Conservation (phyloP, 2,113 vertebrate genomes). For the Coptodon bakossiorum region DNA sequence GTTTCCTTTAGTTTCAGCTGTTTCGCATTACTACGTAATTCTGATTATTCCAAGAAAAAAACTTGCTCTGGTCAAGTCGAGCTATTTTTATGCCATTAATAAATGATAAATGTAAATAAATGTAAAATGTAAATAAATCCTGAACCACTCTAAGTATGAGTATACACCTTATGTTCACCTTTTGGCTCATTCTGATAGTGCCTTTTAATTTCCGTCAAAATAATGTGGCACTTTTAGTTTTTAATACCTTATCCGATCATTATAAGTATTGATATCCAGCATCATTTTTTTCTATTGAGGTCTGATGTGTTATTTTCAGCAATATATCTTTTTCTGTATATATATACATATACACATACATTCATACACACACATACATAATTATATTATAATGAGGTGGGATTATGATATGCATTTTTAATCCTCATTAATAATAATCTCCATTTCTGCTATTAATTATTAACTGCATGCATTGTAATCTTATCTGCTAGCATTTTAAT, state of each 20-base stretch:
- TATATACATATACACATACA: background rate
- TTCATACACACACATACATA: background rate
- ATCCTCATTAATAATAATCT: background rate
- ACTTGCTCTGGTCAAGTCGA: background rate
- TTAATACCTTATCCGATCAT: background rate
- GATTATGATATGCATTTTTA: background rate
- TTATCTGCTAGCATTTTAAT: background rate
- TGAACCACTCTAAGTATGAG: background rate
- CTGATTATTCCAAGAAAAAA: background rate
- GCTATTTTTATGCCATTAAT: background rate
- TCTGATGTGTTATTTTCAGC: too few relatives aligned
- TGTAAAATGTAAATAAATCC: background rate
- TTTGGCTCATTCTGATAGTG: background rate
- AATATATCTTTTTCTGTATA: too few relatives aligned
- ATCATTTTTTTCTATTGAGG: too few relatives aligned
- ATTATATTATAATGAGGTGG: background rate
- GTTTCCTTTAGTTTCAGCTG: background rate
- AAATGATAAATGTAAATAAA: background rate
- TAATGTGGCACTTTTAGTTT: background rate
- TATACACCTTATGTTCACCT: background rate
- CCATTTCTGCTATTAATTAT: background rate
- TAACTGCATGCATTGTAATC: background rate
- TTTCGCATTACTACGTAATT: background rate
- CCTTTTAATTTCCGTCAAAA: background rate
- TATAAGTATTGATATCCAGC: too few relatives aligned